Evolutionary conservation across 2,888 invertebrate species (phyloP), one percentile per base, ranked within the genome.

Genomic region (Eubasilissa splendida): DNA sequence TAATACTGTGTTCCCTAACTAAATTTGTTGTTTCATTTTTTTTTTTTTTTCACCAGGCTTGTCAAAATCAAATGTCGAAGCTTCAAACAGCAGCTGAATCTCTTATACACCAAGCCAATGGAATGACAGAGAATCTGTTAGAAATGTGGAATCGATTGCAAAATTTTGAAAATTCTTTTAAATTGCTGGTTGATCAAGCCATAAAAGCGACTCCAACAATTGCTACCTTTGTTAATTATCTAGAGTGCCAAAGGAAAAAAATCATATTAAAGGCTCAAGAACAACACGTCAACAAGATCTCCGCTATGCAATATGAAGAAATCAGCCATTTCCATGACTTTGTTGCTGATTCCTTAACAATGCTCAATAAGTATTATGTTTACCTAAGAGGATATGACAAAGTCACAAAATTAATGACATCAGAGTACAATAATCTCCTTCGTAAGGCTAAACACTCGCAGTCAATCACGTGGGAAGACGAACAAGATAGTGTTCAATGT

Each of bases 391-490:
- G 92, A 0, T 91, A 92, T 80, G 92, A 92, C 33, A 90, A 90
- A 76, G 89, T 90, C 2, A 92, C 93, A 0, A 91, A 92, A 0
- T 87, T 90, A 0, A 87, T 93, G 84, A 91, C 90, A 0, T 86
- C 88, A 0, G 91, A 93, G 82, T 94, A 93, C 84, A 86, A 92
- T 50, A 91, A 92, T 8, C 85, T 94, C 0, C 89, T 93, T 84
- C 91, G 91, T 83, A 90, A 91, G 81, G 89, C 92, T 0, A 93
- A 93, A 85, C 91, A 92, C 0, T 89, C 91, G 1, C 91, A 91
- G 85, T 89, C 89, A 52, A 92, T 94, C 12, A 90, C 91, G 11
- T 94, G 93, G 93, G 90, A 90, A 0, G 93, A 93, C 84, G 87
- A 87, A 59, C 88, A 89, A 11, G 76, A 81, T 9, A 77, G 77